Evolutionary conservation across 2,113 vertebrate genomes (phyloP).

Genomic region (Harpagus bidentatus): DNA sequence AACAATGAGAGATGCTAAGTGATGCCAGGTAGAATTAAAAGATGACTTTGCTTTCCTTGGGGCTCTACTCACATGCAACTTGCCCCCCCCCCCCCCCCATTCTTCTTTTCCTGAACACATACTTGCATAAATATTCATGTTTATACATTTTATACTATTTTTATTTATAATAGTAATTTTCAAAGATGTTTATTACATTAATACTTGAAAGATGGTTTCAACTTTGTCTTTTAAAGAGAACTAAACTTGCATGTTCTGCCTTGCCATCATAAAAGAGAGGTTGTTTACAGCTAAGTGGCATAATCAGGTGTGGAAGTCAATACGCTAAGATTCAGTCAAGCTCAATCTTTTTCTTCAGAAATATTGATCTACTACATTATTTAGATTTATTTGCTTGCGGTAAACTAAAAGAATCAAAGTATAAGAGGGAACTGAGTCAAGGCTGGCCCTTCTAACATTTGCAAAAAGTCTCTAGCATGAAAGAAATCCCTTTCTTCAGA

Average conservation of each 20-base stretch:
- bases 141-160: not conserved
- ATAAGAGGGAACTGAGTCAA: not conserved
- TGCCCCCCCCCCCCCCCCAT: rapidly evolving
- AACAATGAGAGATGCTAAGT: not conserved
- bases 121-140: not conserved
- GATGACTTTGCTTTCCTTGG: not conserved
- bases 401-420: not conserved
- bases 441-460: not conserved
- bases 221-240: not conserved
- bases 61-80: not conserved
- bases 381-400: not conserved
- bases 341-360: not conserved
- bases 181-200: not conserved
- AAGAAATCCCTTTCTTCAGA: not conserved
- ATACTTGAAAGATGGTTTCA: not conserved
- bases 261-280: not conserved
- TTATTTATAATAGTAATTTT: not conserved
- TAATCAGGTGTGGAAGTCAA: not conserved
- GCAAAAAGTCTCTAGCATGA: not conserved
- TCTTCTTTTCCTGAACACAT: not conserved
- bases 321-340: not conserved
- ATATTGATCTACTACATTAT: not conserved
- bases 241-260: not conserved
- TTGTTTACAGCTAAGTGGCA: not conserved
- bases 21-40: not conserved